Conservation (phyloP, 2,113 vertebrate species). For the Rana temporaria region DNA sequence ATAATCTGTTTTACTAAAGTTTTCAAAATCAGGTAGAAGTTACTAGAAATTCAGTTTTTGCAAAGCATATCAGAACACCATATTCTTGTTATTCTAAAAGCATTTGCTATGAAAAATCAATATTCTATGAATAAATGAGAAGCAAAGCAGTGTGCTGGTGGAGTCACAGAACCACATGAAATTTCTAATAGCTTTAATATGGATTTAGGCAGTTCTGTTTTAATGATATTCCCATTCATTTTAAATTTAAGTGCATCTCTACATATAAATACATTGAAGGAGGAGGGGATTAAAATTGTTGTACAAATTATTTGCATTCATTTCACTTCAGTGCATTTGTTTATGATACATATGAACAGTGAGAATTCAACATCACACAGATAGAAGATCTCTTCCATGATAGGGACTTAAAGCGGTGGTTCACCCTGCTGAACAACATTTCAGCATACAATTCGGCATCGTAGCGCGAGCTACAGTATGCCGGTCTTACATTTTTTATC, state of each 20-base stretch:
- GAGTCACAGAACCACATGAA: conserved; percentile 12
- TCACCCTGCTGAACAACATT: no score
- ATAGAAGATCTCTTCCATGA: no score
- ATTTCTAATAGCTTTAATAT: conserved; percentile 32
- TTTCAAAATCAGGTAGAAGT: neutral
- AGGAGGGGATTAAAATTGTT: neutral
- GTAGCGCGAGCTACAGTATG: no score
- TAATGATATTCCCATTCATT: conserved; percentile 7
- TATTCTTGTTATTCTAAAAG: conserved; percentile 32
- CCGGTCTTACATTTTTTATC: no score
- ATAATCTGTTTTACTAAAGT: neutral
- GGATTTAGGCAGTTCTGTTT: conserved; percentile 22
- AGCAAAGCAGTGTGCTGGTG: neutral
- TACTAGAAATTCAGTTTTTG: conserved; percentile 32
- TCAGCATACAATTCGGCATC: no score
- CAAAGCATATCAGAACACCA: conserved; percentile 4
- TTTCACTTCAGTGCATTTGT: neutral
- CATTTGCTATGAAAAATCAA: conserved; percentile 16
- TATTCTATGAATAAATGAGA: conserved; percentile 40
- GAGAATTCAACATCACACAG: no score
- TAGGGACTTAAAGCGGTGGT: no score
- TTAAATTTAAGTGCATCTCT: neutral
- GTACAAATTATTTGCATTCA: neutral
- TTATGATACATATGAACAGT: no score
- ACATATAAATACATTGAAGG: neutral